Base-by-base conservation (phyloP, 2,113 vertebrate genomes). In the Pyxicephalus adspersus region DNA sequence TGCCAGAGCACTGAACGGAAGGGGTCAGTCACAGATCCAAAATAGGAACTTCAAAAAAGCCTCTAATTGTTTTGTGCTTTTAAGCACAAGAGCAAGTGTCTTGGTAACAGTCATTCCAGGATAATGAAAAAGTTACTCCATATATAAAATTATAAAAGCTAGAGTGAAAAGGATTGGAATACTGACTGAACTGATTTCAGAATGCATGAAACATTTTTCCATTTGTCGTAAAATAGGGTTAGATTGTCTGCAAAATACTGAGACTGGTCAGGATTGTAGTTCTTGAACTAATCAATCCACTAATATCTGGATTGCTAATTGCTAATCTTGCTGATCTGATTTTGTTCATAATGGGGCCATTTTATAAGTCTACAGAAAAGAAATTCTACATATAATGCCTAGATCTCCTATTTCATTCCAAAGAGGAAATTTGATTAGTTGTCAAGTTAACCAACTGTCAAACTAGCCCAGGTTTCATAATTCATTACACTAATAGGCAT, bases 1-100 rank as follows among this genome's bases (percentile, higher is more conserved):
- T 80, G 55, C 31, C 77, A 80, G 54, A 80, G 77, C 64, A 68
- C n/a, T 23, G 31, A 67, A 57, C 77, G 77, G 77, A 80, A 80
- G 66, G 64, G 77, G 77, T 71, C 77, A 80, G 34, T 23, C 38
- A n/a, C 65, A 61, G 54, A 67, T 45, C 66, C 65, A 71, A 71
- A 70, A 80, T 71, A 80, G 19, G 77, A 80, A 58, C 76, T 79
- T 68, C 45, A 67, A 57, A 45, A 67, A 79, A 17, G 31, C 77
- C 66, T 58, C 52, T 73, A 58, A 73, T 73, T 58, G 71, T 73
- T 54, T 73, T 73, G 23, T 73, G 71, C 54, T 58, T 58, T 73
- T 50, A 72, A 28, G 54, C 54, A 73, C 19, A 25, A 7, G 23
- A 70, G 31, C 26, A 61, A 70, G 16, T 61, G 55, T 67, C 77